Evolutionary conservation across 2,113 vertebrate species (phyloP).

Genomic region (Fregetta grallaria): DNA sequence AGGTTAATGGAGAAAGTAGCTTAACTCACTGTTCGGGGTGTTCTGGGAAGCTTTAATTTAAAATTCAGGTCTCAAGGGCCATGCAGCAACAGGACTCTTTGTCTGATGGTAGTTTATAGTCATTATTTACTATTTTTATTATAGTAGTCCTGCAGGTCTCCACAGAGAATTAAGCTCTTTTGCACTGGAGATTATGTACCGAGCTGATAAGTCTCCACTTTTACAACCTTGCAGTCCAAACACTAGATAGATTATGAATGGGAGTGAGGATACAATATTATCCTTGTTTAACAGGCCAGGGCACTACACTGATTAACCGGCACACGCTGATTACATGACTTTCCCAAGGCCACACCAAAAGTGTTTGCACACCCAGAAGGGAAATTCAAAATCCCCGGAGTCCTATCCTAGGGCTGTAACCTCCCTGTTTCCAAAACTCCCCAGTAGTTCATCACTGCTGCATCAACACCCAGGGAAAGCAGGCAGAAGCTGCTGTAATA

Average conservation of each 20-base stretch:
- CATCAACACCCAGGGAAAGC: neutral
- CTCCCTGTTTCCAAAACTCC: neutral
- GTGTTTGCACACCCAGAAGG: neutral
- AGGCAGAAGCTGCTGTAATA: neutral
- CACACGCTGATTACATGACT: accelerated
- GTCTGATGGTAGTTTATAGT: neutral
- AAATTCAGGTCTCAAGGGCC: neutral
- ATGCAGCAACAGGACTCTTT: neutral
- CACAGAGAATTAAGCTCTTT: neutral
- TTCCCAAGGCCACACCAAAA: neutral
- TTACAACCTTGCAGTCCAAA: neutral
- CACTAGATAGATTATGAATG: neutral
- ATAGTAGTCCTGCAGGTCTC: neutral
- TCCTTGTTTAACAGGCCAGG: neutral
- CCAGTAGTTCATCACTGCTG: neutral
- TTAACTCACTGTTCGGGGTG: neutral
- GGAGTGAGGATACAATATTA: neutral
- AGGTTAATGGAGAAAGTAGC: neutral
- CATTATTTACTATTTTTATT: constrained; percentile 2
- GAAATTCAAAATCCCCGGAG: neutral
- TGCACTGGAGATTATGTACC: neutral
- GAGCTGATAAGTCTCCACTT: neutral
- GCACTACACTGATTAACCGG: neutral
- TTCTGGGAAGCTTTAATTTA: neutral
- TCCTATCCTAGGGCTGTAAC: neutral